Evolutionary conservation across 2,888 invertebrate species (phyloP), one percentile per base, ranked within the genome.

Genomic region (Ornithoptera priamus): DNA sequence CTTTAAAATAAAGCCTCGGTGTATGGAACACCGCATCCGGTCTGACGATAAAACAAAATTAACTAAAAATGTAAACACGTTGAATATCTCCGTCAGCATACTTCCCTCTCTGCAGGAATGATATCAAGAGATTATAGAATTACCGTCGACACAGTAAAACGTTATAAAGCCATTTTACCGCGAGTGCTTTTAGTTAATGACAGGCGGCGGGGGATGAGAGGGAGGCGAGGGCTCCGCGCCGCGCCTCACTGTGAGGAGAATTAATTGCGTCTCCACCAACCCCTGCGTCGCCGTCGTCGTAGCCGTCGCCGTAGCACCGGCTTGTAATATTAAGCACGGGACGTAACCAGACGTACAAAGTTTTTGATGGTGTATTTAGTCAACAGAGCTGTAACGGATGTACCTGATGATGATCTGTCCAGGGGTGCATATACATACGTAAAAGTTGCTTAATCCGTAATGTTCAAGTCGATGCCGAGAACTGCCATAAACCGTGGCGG

Each of bases 171-270:
- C 56, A 20, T 56, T 56, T 20, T n/a, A 56, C 56, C 56, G 56
- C n/a, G 56, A 56, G 20, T 56, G 56, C 56, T 56, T 56, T 56
- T 56, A 56, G 56, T 56, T 56, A 64, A 64, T 57, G 53, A 64
- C 56, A 39, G 64, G 22, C 56, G 53, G 64, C 7, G 20, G 17
- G 56, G 24, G 39, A 18, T 10, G 60, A 1, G 42, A 15, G 20
- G 36, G 6, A n/a, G 56, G 20, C 15, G 56, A 7, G 56, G 56
- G 18, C 3, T 53, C 8, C 18, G 20, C 56, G n/a, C n/a, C 20
- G 56, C 56, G 56, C 18, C n/a, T 17, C 53, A 7, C 8, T 53
- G 18, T n/a, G 18, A n/a, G 56, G 56, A 15, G 56, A n/a, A 56
- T 56, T 56, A 56, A 56, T 56, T 56, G 20, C 56, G 56, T 7